Percentiles rank a stretch among this genome's conserved stretches.
Evolutionary conservation across 2,113 vertebrate species (phyloP).

Genomic region (Apeltes quadracus): DNA sequence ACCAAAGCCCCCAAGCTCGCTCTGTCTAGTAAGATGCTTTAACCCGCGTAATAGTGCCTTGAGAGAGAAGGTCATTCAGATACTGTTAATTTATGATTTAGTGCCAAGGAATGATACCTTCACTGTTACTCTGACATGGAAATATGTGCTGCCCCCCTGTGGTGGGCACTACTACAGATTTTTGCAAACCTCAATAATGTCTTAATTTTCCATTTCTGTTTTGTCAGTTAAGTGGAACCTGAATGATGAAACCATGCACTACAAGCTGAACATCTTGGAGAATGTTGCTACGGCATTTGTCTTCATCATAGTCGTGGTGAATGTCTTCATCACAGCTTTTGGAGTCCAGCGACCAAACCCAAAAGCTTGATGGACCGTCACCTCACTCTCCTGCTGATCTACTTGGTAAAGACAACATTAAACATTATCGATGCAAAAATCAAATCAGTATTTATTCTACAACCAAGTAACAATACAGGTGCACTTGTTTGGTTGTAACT

Average conservation of each 20-base stretch:
- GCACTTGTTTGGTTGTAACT: constrained; percentile 21
- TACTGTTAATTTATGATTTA: constrained; percentile 5
- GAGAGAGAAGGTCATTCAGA: constrained; percentile 12
- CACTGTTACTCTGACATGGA: not conserved
- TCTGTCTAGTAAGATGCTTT: not conserved
- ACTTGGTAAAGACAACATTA: not conserved
- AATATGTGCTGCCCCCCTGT: constrained; percentile 18
- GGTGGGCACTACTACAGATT: not conserved
- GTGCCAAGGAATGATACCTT: constrained; percentile 16
- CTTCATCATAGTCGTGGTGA: constrained; percentile 94
- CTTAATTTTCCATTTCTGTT: constrained; percentile 21
- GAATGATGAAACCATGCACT: constrained; percentile 89
- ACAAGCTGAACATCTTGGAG: constrained; percentile 90
- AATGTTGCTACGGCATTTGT: constrained; percentile 90
- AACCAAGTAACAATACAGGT: constrained; percentile 7
- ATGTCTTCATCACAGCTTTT: constrained; percentile 97
- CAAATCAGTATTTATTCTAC: constrained; percentile 11
- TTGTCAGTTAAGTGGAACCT: constrained; percentile 94
- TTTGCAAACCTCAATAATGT: not conserved
- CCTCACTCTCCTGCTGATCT: constrained; percentile 6
- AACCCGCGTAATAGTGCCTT: not conserved
- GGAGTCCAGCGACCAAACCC: constrained; percentile 87
- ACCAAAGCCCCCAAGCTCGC: not conserved
- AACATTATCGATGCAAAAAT: not conserved
- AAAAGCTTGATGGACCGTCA: constrained; percentile 17